Evolutionary conservation across 2,113 vertebrate genomes (phyloP), one percentile per base, ranked within the genome.

Genomic region (Lontra canadensis): DNA sequence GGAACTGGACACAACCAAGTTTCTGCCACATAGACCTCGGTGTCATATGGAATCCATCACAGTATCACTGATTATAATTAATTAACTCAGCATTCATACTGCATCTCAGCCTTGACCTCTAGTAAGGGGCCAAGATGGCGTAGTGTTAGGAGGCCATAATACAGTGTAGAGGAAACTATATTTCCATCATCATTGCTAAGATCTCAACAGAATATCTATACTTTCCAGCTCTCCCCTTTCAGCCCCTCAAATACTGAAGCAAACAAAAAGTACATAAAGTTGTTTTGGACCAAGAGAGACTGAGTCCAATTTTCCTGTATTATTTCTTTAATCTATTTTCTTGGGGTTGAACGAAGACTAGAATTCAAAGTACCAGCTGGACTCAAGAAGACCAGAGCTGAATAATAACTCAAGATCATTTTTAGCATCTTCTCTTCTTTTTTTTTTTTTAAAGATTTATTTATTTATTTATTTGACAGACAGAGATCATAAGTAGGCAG

Each of bases 21-120:
- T 98, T 97, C 90, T 97, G 96, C 95, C 49, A 52, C 97, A 96
- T 98, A 98, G 79, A 76, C 73, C 34, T 97, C 65, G 21, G 23
- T 93, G 87, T 95, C 98, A 94, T 95, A 90, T 91, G 98, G 97
- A 98, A 90, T 52, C 71, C 73, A 97, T 96, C 97, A 89, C 0
- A 81, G 47, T 95, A 90, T 94, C 15, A 17, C 93, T 98, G 98
- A 98, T 98, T 97, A 97, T 92, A 96, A 97, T 97, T 97, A 98
- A 98, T 98, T 98, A 98, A 97, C 91, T 97, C 84, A 95, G 87
- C 92, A 97, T 98, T 97, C 98, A 95, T 84, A 74, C 69, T 92
- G 25, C 6, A 88, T 96, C 97, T 97, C 96, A 97, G 76, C 96
- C 95, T 83, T n/a, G 26, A 82, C 63, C 69, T 67, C 0, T 26